Evolutionary conservation across 2,888 invertebrate genomes (phyloP).

Genomic region (Amphipoea oculea): DNA sequence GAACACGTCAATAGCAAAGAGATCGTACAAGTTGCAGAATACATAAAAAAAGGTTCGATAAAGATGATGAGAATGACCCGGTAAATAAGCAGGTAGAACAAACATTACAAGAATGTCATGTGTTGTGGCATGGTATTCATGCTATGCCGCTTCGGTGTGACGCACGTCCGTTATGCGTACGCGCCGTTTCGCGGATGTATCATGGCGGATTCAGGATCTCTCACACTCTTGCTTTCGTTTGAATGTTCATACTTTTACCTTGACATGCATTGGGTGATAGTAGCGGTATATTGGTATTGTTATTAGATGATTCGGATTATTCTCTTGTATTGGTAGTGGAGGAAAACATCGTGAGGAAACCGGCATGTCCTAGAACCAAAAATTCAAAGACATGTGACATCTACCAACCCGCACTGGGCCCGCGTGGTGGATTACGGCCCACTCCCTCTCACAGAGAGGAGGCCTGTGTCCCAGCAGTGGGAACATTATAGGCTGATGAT

Average conservation of each 20-base stretch:
- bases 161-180: slow-evolving; percentile 34
- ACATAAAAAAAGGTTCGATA: neutral
- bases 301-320: neutral
- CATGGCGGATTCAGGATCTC: slow-evolving; percentile 84
- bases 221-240: slow-evolving; percentile 78
- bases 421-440: no score
- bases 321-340: neutral
- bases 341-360: no score
- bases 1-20: neutral
- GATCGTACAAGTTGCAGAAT: neutral
- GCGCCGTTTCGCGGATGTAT: slow-evolving; percentile 71
- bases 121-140: neutral
- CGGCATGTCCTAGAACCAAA: no score
- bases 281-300: slow-evolving; percentile 1
- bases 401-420: no score
- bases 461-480: no score
- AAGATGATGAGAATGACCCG: no score
- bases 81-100: neutral
- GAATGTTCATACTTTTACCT: slow-evolving; percentile 74
- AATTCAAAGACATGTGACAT: no score
- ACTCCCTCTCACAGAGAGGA: no score
- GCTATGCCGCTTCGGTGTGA: slow-evolving; percentile 52
- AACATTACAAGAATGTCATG: neutral
- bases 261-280: slow-evolving; percentile 64
- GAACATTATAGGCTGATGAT: no score